phyloP scores from a whole-genome alignment of 2,113 vertebrate species.

The Pterocles orientalis region DNA sequence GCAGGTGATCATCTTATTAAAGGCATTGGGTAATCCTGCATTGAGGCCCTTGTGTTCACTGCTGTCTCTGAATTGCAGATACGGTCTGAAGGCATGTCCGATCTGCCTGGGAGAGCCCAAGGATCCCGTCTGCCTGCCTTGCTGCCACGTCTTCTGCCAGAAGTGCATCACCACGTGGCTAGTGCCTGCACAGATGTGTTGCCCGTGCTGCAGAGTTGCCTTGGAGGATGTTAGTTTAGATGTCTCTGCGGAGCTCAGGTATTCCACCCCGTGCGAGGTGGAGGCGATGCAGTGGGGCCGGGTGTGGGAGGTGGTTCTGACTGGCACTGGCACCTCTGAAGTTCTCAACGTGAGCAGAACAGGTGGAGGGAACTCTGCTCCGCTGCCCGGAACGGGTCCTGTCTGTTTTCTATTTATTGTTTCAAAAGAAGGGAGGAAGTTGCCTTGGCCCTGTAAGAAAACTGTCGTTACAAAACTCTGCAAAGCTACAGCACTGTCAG shows the following conservation, averaged over 20 bases:
- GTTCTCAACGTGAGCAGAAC: rapidly evolving
- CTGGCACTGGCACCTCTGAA: not conserved
- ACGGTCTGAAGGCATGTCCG: constrained; percentile 72
- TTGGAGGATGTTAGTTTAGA: constrained; percentile 41
- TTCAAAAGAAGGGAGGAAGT: not conserved
- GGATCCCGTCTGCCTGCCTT: constrained; percentile 85
- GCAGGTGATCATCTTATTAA: not conserved
- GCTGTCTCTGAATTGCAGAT: constrained; percentile 66
- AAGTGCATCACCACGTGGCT: constrained; percentile 81
- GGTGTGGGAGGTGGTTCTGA: not conserved
- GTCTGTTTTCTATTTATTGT: not conserved
- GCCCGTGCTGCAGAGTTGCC: constrained; percentile 77
- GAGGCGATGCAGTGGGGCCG: rapidly evolving
- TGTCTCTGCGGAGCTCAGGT: constrained; percentile 81
- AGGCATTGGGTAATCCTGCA: not conserved
- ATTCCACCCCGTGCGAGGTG: not conserved
- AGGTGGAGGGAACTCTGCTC: not conserved
- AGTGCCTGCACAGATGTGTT: constrained; percentile 77
- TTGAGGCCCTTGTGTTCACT: not conserved
- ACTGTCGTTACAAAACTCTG: not conserved
- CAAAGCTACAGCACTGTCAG: not conserved
- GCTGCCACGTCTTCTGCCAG: constrained; percentile 84
- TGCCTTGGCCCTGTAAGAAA: not conserved
- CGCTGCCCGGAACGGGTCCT: rapidly evolving
- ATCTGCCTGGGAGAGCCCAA: constrained; percentile 81